Percentiles rank a stretch among this genome's conserved stretches.
These are phyloP conservation scores for Peromyscus californicus DNA, from an alignment of 2,113 vertebrate genomes.

Conservation along the genomic window DNA sequence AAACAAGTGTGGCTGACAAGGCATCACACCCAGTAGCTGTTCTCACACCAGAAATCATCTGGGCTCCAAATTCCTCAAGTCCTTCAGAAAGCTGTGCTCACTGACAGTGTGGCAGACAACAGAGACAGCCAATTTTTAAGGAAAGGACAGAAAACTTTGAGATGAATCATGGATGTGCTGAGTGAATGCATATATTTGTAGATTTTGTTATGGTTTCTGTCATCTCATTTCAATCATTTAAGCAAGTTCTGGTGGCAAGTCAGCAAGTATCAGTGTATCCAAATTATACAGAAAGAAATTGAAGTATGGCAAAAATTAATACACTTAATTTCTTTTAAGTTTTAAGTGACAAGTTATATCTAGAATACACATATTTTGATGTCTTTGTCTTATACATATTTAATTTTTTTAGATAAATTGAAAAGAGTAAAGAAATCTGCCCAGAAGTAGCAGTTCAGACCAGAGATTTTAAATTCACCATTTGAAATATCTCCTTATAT, in stretches of 20 bases:
- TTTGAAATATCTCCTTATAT: neutral
- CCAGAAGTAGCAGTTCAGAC: neutral
- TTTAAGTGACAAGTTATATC: neutral
- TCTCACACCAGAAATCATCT: neutral
- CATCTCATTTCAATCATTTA: neutral
- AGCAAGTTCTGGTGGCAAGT: neutral
- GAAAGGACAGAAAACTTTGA: neutral
- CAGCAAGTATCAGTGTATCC: neutral
- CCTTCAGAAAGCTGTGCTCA: neutral
- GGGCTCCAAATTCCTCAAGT: neutral
- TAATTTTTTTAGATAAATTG: neutral
- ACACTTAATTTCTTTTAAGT: neutral
- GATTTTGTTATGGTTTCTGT: neutral
- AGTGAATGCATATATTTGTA: neutral
- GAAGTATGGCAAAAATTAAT: conserved; percentile 12
- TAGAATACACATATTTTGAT: neutral
- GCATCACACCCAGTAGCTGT: neutral
- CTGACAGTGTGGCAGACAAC: neutral
- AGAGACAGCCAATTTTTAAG: neutral
- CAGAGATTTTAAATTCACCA: neutral
- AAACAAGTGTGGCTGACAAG: neutral
- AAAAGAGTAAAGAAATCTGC: neutral
- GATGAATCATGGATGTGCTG: neutral
- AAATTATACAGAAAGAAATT: neutral
- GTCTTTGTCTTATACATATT: neutral